Evolutionary conservation across 1,140 invertebrate species (phyloP).

Genomic region (Trichogramma pretiosum): DNA sequence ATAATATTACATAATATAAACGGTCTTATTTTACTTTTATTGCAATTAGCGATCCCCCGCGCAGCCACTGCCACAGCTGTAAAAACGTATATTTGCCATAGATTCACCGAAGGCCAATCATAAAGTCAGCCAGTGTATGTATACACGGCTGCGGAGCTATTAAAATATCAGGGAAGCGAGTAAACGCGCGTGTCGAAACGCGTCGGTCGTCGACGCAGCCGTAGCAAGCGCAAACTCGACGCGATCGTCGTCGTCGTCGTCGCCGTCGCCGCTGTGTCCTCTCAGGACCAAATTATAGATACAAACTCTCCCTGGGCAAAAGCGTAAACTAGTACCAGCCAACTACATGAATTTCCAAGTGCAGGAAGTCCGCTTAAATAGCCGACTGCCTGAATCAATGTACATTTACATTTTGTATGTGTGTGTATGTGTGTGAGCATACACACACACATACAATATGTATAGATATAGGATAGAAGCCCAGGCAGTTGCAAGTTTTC

Average conservation of each 20-base stretch:
- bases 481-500: not conserved
- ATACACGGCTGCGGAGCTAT: not conserved
- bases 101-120: too few species aligned
- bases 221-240: too few species aligned
- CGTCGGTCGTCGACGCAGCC: too few species aligned
- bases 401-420: constrained; percentile 10
- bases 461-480: not conserved
- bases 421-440: too few species aligned
- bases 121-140: not conserved
- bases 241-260: too few species aligned
- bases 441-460: too few species aligned
- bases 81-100: too few species aligned
- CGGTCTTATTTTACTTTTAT: too few species aligned
- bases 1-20: too few species aligned
- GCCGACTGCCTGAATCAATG: constrained; percentile 12
- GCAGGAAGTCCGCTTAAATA: constrained; percentile 1
- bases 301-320: not conserved
- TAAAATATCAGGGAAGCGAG: not conserved
- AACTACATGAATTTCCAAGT: constrained; percentile 7
- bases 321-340: not conserved
- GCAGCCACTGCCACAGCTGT: too few species aligned
- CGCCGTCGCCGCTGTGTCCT: too few species aligned
- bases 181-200: not conserved
- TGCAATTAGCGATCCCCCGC: too few species aligned
- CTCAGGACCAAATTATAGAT: not conserved